Evolutionary conservation across 64 coral and sea anemone genomes (phyloP), one percentile per base, ranked within the genome.

Genomic region (Anthopleura sola): DNA sequence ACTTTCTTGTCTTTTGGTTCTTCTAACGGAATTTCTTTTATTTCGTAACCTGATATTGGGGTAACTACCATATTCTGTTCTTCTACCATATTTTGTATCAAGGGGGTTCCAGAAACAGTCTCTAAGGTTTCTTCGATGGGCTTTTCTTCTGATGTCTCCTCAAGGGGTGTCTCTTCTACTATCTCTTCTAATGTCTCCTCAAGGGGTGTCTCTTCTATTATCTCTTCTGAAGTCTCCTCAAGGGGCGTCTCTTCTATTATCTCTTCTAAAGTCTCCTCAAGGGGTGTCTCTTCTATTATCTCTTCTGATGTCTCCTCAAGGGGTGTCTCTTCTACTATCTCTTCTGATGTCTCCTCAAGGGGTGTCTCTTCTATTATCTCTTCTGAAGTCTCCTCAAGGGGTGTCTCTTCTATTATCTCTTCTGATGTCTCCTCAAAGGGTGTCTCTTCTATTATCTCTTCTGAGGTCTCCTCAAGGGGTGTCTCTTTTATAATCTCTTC

Each of bases 31-130:
- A 90, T 28, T 84, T 75, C 88, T 11, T 90, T 57, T 75, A 60
- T 37, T n/a, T 88, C 86, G 36, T 80, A 26, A 4, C 1, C 15
- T 36, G 49, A 24, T 28, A 54, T 75, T 26, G 60, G 46, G 36
- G 21, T 38, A 37, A 58, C 12, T 37, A 69, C 47, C 64, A 71
- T 88, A 21, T 55, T 24, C 55, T 80, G 56, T 58, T 55, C 44
- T 56, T 88, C 71, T 36, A 40, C 31, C 37, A 56, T 78, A 68
- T 89, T 79, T 54, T 87, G 39, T 21, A 87, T 75, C 66, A 21
- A 36, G 7, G 13, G 80, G 24, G 66, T 53, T 5, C 51, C 49
- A 36, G 53, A 12, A 17, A 36, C 3, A 75, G 79, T 40, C 62
- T 71, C 33, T 37, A 29, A 38, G 3, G 24, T 26, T 17, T 49